A percentile compares a stretch with the other conserved stretches of the same genome.
phyloP scores from a whole-genome alignment of 1,140 invertebrate genomes.

The Tachypleus tridentatus region DNA sequence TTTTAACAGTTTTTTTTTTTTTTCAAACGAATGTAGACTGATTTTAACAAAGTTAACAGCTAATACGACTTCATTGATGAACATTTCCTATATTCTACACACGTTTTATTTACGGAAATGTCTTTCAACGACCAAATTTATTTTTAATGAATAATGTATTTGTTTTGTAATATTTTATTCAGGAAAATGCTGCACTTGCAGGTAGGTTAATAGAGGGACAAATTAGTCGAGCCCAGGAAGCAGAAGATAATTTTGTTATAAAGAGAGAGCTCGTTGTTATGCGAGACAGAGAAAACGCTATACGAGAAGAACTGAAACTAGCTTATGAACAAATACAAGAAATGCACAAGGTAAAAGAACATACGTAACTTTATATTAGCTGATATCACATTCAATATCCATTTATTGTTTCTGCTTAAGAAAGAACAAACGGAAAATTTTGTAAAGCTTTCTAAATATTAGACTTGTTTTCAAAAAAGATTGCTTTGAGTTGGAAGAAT shows the following conservation, averaged over 20 bases:
- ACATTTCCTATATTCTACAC: not conserved
- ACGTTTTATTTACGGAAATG: not conserved
- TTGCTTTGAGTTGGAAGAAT: too few relatives aligned
- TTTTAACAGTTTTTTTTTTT: conserved; percentile 1
- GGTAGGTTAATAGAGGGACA: conserved; percentile 91
- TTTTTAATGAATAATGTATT: not conserved
- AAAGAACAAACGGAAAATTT: too few relatives aligned
- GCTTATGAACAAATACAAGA: conserved; percentile 37
- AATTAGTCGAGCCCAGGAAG: conserved; percentile 78
- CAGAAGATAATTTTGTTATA: conserved; percentile 44
- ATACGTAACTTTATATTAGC: too few relatives aligned
- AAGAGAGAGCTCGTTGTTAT: conserved; percentile 57
- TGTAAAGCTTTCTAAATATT: too few relatives aligned
- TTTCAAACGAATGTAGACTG: not conserved
- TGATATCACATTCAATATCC: too few relatives aligned
- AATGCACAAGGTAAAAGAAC: conserved; percentile 33
- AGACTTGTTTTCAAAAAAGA: too few relatives aligned
- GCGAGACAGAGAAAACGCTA: conserved; percentile 60
- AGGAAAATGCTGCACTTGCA: conserved; percentile 50
- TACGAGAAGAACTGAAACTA: conserved; percentile 53
- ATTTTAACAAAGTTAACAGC: not conserved
- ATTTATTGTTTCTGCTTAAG: too few relatives aligned
- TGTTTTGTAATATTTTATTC: not conserved
- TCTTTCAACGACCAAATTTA: not conserved
- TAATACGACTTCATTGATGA: not conserved